These are phyloP conservation scores for Archocentrus centrarchus DNA, from an alignment of 2,113 vertebrate genomes.

Conservation along the genomic window DNA sequence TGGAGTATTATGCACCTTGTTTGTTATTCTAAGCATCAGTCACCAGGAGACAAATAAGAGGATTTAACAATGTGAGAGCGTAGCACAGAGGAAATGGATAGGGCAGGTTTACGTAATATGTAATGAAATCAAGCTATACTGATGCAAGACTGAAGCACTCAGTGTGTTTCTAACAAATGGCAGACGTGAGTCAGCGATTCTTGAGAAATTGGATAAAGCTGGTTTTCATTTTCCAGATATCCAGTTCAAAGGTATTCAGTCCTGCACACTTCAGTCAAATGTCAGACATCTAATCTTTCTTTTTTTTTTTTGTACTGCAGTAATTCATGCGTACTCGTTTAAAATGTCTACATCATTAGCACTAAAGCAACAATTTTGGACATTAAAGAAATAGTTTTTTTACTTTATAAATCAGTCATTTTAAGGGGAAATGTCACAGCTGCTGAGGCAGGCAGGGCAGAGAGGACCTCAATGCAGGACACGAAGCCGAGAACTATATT, in stretches of 20 bases:
- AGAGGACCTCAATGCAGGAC: too few relatives aligned
- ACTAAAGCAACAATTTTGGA: not conserved
- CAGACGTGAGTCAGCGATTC: not conserved
- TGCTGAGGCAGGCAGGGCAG: too few relatives aligned
- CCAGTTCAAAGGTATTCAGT: not conserved
- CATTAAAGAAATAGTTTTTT: not conserved
- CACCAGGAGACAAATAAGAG: slow-evolving; percentile 2
- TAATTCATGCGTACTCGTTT: not conserved
- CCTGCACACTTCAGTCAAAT: not conserved
- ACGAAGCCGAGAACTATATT: too few relatives aligned
- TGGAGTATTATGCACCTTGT: not conserved
- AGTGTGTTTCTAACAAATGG: not conserved
- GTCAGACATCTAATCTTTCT: not conserved
- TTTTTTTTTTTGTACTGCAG: not conserved
- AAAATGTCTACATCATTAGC: not conserved
- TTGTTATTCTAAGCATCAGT: slow-evolving; percentile 24
- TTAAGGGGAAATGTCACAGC: not conserved
- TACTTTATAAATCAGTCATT: not conserved
- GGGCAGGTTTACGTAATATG: not conserved
- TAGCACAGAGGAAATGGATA: slow-evolving; percentile 3
- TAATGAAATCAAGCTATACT: not conserved
- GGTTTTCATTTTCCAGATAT: not conserved
- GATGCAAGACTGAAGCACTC: not conserved
- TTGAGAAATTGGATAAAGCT: not conserved
- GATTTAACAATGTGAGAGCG: slow-evolving; percentile 4